Base-by-base conservation (phyloP, 2,113 vertebrate species). In the Oryzias woworae region DNA sequence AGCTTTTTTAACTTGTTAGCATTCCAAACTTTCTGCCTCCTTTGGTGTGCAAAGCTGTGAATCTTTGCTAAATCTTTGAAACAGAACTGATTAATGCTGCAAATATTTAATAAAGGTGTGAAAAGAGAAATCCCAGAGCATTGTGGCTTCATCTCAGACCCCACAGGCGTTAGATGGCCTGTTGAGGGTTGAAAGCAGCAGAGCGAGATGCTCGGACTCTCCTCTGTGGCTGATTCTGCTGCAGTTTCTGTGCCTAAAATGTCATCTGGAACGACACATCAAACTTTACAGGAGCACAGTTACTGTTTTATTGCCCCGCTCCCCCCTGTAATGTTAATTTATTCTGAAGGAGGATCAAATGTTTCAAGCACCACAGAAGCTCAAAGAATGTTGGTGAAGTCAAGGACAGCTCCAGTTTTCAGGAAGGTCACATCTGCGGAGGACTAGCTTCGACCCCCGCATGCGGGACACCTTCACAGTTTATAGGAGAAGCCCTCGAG, bases 381-480 rank as follows among this genome's bases (percentile, higher is more conserved):
- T 36, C 36, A 12, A 12, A 36, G 36, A 36, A 10, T 36, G 36
- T 36, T 2, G 36, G 36, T 49, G 48, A 83, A 53, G 62, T 73
- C 65, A 87, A 85, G 81, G 83, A 74, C 81, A 67, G 47, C 13
- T 54, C 14, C 28, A n/a, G 36, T 69, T 77, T 75, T 55, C 49
- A 50, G 47, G 14, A 67, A 87, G 82, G 80, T 87, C 75, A 78
- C 59, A 52, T 52, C 69, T 51, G 69, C 51, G 46, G 66, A 55
- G 67, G 63, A 36, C 73, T 82, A 80, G 85, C 65, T 78, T 58
- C 36, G 60, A 58, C 20, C 73, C 56, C 73, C 16, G 57, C 70
- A 62, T 58, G 26, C 56, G 73, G 76, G 75, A 73, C 81, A 80
- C 79, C 83, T 82, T 75, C 77, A 82, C 83, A 81, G 79, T 85